Evolutionary conservation across 1,140 invertebrate species (phyloP).

Genomic region (Drosophila quadrilineata): DNA sequence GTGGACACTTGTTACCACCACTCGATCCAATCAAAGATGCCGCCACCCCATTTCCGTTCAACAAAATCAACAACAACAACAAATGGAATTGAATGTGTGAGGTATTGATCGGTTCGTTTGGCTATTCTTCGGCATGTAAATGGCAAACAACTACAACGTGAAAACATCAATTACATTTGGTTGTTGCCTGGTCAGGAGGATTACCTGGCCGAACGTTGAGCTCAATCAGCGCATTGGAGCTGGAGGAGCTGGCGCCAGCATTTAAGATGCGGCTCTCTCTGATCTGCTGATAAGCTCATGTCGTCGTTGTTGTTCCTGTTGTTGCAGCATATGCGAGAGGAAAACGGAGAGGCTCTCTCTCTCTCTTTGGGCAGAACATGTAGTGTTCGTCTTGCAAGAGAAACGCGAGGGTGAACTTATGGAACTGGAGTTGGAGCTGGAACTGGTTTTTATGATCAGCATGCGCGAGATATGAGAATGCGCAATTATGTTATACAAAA

Average conservation of each 20-base stretch:
- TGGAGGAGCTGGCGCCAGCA: slow-evolving; percentile 80
- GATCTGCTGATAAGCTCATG: slow-evolving; percentile 79
- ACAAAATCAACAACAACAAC: slow-evolving; percentile 22
- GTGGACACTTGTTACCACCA: slow-evolving; percentile 37
- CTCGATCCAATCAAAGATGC: slow-evolving; percentile 47
- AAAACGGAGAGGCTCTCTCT: slow-evolving; percentile 7
- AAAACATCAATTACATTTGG: slow-evolving; percentile 74
- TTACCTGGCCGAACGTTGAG: slow-evolving; percentile 47
- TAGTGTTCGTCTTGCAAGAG: too few species aligned
- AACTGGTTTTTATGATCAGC: slow-evolving; percentile 47
- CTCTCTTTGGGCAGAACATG: too few species aligned
- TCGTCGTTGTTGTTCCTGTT: slow-evolving; percentile 45
- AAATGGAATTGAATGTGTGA: slow-evolving; percentile 51
- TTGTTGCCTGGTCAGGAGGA: slow-evolving; percentile 25
- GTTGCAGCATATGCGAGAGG: slow-evolving; percentile 3
- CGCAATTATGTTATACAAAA: slow-evolving; percentile 40
- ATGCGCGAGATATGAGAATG: slow-evolving; percentile 60
- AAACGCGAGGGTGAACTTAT: slow-evolving; percentile 3
- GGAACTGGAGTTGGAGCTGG: slow-evolving; percentile 52
- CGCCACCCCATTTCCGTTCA: slow-evolving; percentile 60
- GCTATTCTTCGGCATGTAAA: slow-evolving; percentile 59
- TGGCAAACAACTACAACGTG: slow-evolving; percentile 78
- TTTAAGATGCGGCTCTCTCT: slow-evolving; percentile 80
- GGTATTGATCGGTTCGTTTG: slow-evolving; percentile 13
- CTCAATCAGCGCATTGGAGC: slow-evolving; percentile 78